A percentile compares a stretch with the other conserved stretches of the same genome.
Evolutionary conservation across 2,888 invertebrate genomes (phyloP).

Genomic region (Hemistola chrysoprasaria): DNA sequence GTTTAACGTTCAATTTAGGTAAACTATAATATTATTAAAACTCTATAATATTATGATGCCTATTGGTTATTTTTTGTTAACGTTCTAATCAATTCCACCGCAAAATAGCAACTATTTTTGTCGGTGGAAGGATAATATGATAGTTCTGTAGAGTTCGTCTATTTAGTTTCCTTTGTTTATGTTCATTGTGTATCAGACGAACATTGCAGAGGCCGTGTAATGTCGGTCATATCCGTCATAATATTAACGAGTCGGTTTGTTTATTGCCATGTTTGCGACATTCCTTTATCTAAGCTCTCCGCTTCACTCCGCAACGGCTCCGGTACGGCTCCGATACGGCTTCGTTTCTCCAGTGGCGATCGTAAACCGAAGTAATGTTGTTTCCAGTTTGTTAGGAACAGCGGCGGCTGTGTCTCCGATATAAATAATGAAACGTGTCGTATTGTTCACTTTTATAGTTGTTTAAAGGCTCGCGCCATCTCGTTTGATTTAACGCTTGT

Average conservation of each 20-base stretch:
- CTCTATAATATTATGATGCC: too few species aligned
- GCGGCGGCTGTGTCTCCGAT: background rate
- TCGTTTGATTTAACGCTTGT: too few species aligned
- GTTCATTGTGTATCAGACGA: background rate
- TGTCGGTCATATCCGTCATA: slow-evolving; percentile 4
- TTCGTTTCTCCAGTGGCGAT: slow-evolving; percentile 1
- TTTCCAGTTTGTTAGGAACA: background rate
- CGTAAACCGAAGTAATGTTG: slow-evolving; percentile 7
- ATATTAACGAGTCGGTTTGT: slow-evolving; percentile 12
- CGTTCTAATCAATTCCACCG: too few species aligned
- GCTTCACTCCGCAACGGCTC: too few species aligned
- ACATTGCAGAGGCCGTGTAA: slow-evolving; percentile 5
- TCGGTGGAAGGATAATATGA: too few species aligned
- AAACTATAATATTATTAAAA: too few species aligned
- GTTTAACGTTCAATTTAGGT: too few species aligned
- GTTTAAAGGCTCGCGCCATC: background rate
- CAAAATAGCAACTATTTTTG: too few species aligned
- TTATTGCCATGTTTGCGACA: slow-evolving; percentile 8
- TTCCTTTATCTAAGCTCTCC: background rate
- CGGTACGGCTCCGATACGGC: too few species aligned
- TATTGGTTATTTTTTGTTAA: too few species aligned
- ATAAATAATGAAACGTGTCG: slow-evolving; percentile 1
- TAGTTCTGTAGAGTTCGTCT: too few species aligned
- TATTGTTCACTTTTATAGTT: slow-evolving; percentile 4
- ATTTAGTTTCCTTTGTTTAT: background rate